Conservation (phyloP, 2,113 vertebrate species). For the Pontoporia blainvillei region DNA sequence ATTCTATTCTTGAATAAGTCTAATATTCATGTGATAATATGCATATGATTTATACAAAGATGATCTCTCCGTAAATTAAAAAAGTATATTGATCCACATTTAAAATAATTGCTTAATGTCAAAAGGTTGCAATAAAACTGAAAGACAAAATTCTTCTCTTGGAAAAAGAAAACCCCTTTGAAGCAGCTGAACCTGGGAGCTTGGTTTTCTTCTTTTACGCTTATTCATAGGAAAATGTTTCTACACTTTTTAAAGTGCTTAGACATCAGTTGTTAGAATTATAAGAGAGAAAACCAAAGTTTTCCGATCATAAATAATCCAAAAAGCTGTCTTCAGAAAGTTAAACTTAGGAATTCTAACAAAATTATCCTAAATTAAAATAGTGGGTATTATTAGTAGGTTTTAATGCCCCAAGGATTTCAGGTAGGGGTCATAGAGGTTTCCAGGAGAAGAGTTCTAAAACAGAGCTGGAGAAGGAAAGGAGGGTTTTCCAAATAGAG, state of each 20-base stretch:
- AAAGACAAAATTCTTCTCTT: slow-evolving; percentile 9
- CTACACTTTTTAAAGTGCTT: not conserved
- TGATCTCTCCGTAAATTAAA: not conserved
- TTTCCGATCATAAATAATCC: not conserved
- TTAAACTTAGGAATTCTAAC: slow-evolving; percentile 14
- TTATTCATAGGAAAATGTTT: not conserved
- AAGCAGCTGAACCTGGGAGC: not conserved
- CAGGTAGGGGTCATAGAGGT: not conserved
- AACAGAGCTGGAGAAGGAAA: not conserved
- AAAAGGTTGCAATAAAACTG: not conserved
- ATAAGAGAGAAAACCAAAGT: not conserved
- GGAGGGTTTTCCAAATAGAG: not conserved
- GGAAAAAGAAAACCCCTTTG: not conserved
- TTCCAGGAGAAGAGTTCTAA: not conserved
- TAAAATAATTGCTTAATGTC: not conserved
- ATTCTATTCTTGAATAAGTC: slow-evolving; percentile 8
- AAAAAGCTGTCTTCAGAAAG: not conserved
- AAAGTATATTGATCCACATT: not conserved
- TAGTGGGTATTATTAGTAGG: not conserved
- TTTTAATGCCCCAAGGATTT: not conserved
- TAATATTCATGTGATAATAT: not conserved
- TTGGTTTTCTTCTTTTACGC: not conserved
- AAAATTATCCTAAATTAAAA: slow-evolving; percentile 28
- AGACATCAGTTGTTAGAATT: not conserved
- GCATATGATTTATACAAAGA: not conserved